A percentile compares a stretch with the other conserved stretches of the same genome.
These are phyloP conservation scores for Zaprionus africanus DNA, from an alignment of 1,140 invertebrate genomes.

Conservation along the genomic window DNA sequence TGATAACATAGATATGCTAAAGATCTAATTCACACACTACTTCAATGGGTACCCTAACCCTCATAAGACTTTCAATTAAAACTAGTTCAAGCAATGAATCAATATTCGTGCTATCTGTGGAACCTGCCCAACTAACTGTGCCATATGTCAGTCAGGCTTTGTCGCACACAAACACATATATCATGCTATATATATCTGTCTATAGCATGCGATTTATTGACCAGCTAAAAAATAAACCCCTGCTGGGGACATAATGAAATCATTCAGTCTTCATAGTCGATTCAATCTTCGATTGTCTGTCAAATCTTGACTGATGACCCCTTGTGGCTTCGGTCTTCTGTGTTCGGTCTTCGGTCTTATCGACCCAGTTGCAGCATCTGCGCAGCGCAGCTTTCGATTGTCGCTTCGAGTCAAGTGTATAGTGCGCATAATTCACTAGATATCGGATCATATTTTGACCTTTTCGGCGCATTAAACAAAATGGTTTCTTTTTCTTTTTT, in stretches of 20 bases:
- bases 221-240: not conserved
- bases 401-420: conserved; percentile 26
- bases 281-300: conserved; percentile 5
- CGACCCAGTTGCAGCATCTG: conserved; percentile 38
- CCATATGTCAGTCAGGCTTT: conserved; percentile 1
- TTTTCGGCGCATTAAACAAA: conserved; percentile 43
- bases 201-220: conserved; percentile 2
- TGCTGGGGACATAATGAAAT: conserved; percentile 14
- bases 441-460: conserved; percentile 32
- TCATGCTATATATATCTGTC: not conserved
- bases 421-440: conserved; percentile 16
- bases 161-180: not conserved
- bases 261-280: conserved; percentile 4
- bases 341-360: not conserved
- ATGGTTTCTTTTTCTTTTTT: conserved; percentile 25
- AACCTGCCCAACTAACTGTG: not conserved
- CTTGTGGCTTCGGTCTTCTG: not conserved
- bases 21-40: not conserved
- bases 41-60: too few species aligned
- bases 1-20: not conserved
- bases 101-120: not conserved
- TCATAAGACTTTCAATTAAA: too few species aligned
- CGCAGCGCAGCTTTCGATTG: not conserved
- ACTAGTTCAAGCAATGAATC: not conserved
- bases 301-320: conserved; percentile 4